These are phyloP conservation scores for Ostrea edulis DNA, from an alignment of 1,140 invertebrate genomes.

Conservation along the genomic window DNA sequence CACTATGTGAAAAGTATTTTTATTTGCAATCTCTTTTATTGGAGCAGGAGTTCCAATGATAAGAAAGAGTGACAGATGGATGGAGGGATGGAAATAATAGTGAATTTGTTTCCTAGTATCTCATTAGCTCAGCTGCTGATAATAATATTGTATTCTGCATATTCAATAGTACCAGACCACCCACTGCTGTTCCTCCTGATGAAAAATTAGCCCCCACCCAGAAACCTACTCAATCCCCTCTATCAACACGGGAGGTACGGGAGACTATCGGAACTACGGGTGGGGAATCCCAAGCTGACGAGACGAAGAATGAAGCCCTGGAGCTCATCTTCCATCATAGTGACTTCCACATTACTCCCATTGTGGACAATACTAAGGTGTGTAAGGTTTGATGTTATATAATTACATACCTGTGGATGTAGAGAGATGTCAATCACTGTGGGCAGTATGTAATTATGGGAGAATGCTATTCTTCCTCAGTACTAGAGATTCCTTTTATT, in stretches of 20 bases:
- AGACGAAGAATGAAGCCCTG: conserved; percentile 63
- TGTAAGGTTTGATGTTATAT: not conserved
- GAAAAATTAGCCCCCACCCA: conserved; percentile 69
- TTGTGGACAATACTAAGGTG: conserved; percentile 78
- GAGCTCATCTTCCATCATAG: conserved; percentile 75
- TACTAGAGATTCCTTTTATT: no score
- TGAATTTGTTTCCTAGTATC: no score
- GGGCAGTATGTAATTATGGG: no score
- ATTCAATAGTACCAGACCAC: conserved; percentile 72
- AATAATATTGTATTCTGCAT: not conserved
- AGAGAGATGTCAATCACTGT: no score
- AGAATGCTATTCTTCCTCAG: no score
- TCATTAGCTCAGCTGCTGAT: no score
- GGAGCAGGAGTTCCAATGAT: no score
- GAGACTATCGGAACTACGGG: conserved; percentile 65
- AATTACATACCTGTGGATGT: no score
- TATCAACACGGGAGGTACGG: conserved; percentile 68
- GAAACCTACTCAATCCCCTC: conserved; percentile 65
- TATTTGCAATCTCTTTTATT: no score
- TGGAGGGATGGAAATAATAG: no score
- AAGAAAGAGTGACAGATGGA: no score
- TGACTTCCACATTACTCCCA: conserved; percentile 74
- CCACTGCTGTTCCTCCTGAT: conserved; percentile 74
- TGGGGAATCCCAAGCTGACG: conserved; percentile 57
- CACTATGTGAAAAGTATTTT: no score